Evolutionary conservation across 2,888 invertebrate species (phyloP).

Genomic region (Pristionchus arcanus): DNA sequence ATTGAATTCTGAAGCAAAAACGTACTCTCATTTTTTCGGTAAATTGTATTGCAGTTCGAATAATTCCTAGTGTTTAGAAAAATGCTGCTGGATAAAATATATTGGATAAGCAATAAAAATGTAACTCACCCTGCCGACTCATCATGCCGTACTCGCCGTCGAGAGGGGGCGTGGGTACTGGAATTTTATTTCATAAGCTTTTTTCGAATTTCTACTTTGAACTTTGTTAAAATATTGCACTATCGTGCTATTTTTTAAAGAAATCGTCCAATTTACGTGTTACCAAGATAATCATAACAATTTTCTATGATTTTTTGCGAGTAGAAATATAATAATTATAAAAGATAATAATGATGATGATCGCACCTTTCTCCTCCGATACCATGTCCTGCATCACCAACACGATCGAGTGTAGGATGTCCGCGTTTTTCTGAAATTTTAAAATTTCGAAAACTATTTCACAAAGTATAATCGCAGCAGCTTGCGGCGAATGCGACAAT

Average conservation of each 20-base stretch:
- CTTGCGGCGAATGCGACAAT: no score
- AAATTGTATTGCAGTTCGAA: no score
- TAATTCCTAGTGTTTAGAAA: no score
- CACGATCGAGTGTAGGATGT: constrained; percentile 74
- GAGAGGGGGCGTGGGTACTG: background rate
- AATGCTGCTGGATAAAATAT: no score
- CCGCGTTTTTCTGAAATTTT: constrained; percentile 74
- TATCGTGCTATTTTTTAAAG: no score
- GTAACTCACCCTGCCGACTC: background rate
- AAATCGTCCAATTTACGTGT: background rate
- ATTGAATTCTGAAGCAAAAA: no score
- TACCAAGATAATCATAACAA: background rate
- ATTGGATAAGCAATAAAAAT: no score
- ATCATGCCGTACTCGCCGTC: constrained; percentile 6
- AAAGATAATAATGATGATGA: no score
- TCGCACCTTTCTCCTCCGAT: constrained; percentile 62
- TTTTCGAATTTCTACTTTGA: background rate
- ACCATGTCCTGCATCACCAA: constrained; percentile 75
- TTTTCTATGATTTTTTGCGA: no score
- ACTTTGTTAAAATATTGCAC: no score
- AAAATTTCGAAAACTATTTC: background rate
- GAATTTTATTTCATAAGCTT: background rate
- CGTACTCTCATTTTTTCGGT: no score
- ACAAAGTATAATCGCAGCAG: background rate
- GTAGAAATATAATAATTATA: no score